Base-by-base conservation (phyloP, 2,113 vertebrate species). In the Microtus ochrogaster region DNA sequence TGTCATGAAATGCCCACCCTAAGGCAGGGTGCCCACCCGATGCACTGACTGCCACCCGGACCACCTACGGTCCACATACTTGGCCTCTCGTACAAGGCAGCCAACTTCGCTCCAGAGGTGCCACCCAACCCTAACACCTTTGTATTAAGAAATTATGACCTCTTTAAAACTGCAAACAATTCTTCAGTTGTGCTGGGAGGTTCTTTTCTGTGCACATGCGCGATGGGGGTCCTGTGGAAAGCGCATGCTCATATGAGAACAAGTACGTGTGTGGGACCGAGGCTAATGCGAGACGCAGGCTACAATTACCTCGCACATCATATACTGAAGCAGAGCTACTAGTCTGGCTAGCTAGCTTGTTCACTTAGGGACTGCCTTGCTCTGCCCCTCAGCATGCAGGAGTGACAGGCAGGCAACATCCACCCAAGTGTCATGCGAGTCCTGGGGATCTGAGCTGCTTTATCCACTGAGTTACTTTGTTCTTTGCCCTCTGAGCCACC, bases 111-210 rank as follows among this genome's bases (percentile, higher is more conserved):
- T 14, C 24, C 21, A 21, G 73, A 78, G 30, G 33, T 47, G 63
- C 41, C n/a, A 33, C 41, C 7, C n/a, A 89, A 5, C 5, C 79
- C 52, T 74, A 78, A 49, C 58, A 49, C 58, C 26, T 12, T 72
- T 61, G 73, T 96, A 86, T 78, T 79, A 88, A 87, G 44, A 90
- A 68, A 78, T 47, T 16, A 85, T 41, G 28, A 88, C 49, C 39
- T 49, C 55, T 39, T 91, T 68, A 85, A 95, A 86, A 91, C 76
- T 74, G 65, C 11, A 58, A 81, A 41, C 39, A 79, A 81, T 6
- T 33, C 33, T 66, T 44, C 41, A 74, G 58, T 92, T 87, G 82
- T 77, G 17, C 52, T 30, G 63, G 28, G 83, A n/a, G 94, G 85
- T 84, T 88, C 30, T 58, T 52, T 30, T n/a, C 8, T 39, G 55